Evolutionary conservation across 2,888 invertebrate genomes (phyloP).

Genomic region (Pseudococcus jackbeardsleyi): DNA sequence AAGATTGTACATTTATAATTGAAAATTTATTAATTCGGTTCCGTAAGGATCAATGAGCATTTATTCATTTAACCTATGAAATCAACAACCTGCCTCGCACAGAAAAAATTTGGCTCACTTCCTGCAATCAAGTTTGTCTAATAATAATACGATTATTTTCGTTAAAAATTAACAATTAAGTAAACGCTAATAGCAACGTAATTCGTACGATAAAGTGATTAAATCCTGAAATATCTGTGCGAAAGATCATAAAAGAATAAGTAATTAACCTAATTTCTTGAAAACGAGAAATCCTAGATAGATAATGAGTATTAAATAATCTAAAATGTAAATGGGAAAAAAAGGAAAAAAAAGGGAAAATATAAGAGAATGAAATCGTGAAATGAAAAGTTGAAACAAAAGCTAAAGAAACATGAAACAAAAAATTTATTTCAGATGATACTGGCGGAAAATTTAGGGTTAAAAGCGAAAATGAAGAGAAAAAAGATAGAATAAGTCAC

Average conservation of each 20-base stretch:
- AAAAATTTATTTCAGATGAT: slow-evolving; percentile 36
- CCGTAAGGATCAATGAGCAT: too few relatives aligned
- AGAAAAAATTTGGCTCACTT: neutral
- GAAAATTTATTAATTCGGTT: too few relatives aligned
- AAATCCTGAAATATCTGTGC: slow-evolving; percentile 14
- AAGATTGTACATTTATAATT: too few relatives aligned
- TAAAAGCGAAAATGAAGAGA: neutral
- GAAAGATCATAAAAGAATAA: slow-evolving; percentile 25
- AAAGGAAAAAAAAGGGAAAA: neutral
- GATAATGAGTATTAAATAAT: slow-evolving; percentile 52
- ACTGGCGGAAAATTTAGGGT: slow-evolving; percentile 34
- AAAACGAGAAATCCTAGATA: slow-evolving; percentile 37
- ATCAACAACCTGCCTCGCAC: neutral
- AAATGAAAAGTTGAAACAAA: slow-evolving; percentile 52
- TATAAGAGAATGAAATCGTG: slow-evolving; percentile 32
- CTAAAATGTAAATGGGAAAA: slow-evolving; percentile 33
- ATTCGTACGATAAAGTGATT: slow-evolving; percentile 15
- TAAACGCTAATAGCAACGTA: slow-evolving; percentile 8
- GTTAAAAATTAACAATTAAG: neutral
- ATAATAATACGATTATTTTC: neutral
- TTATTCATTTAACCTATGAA: neutral
- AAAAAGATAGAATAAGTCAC: slow-evolving; percentile 15
- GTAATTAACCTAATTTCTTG: slow-evolving; percentile 52
- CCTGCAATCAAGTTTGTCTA: neutral
- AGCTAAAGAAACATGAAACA: slow-evolving; percentile 12